A percentile compares a stretch with the other conserved stretches of the same genome.
phyloP scores from a whole-genome alignment of 2,797 vertebrate species.

The Chelonia mydas region DNA sequence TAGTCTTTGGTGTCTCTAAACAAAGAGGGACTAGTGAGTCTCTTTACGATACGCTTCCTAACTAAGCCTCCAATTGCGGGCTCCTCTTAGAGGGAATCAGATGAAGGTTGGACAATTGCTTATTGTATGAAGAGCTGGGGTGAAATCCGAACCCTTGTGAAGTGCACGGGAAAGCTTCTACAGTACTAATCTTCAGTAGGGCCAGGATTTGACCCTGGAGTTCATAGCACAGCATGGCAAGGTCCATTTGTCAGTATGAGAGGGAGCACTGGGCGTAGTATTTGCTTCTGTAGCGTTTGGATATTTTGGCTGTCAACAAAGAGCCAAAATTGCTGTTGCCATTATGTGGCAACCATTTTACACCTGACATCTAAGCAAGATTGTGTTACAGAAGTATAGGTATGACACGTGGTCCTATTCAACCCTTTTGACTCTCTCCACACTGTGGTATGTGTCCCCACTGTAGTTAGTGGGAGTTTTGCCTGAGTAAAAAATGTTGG shows the following conservation, averaged over 20 bases:
- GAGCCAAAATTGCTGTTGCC: background rate
- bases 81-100: background rate
- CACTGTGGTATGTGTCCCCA: background rate
- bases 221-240: background rate
- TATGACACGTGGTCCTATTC: background rate
- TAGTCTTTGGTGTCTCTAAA: background rate
- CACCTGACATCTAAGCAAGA: background rate
- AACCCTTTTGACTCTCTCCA: background rate
- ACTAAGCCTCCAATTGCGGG: background rate
- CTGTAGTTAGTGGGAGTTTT: background rate
- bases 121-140: background rate
- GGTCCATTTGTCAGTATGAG: accelerated
- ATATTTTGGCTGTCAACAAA: background rate
- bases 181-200: too few relatives aligned
- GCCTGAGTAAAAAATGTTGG: background rate
- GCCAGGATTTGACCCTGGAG: background rate
- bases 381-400: background rate
- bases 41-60: background rate
- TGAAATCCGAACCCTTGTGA: background rate
- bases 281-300: accelerated
- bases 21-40: background rate
- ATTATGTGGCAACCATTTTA: accelerated
- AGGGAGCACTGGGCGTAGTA: background rate
- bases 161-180: background rate
- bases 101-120: background rate